phyloP scores from a whole-genome alignment of 2,797 vertebrate genomes.

The Hydrocynus forskahlii region DNA sequence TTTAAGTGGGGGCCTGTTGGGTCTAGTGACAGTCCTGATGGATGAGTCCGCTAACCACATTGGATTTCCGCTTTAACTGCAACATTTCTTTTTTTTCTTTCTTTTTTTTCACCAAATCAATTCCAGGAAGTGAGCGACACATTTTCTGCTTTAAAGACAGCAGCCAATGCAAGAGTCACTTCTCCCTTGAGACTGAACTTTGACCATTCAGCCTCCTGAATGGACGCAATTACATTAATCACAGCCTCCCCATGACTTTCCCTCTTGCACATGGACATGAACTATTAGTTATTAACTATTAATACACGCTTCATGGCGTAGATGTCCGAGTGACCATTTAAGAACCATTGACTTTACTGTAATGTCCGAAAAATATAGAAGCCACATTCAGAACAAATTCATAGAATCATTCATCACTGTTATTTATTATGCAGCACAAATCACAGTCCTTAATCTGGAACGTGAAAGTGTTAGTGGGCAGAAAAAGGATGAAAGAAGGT shows the following conservation, averaged over 20 bases:
- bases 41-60: conserved; percentile 14
- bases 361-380: not conserved
- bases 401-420: conserved; percentile 30
- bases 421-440: conserved; percentile 25
- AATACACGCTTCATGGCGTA: not conserved
- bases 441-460: conserved; percentile 4
- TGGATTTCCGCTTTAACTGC: conserved; percentile 36
- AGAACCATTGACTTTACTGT: not conserved
- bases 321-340: not conserved
- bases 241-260: not conserved
- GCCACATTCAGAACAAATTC: conserved; percentile 4
- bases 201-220: conserved; percentile 25
- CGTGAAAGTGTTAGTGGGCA: not conserved
- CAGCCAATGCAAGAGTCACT: conserved; percentile 41
- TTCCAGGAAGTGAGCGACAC: conserved; percentile 37
- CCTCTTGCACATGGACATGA: not conserved
- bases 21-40: conserved; percentile 18
- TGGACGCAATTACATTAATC: conserved; percentile 32
- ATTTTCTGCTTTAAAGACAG: conserved; percentile 33
- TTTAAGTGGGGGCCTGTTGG: conserved; percentile 18
- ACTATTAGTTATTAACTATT: too few relatives aligned
- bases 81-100: conserved; percentile 14
- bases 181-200: conserved; percentile 28
- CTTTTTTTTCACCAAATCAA: not conserved
- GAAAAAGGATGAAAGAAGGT: not conserved